Evolutionary conservation across 2,888 invertebrate genomes (phyloP).

Genomic region (Noctua janthe): DNA sequence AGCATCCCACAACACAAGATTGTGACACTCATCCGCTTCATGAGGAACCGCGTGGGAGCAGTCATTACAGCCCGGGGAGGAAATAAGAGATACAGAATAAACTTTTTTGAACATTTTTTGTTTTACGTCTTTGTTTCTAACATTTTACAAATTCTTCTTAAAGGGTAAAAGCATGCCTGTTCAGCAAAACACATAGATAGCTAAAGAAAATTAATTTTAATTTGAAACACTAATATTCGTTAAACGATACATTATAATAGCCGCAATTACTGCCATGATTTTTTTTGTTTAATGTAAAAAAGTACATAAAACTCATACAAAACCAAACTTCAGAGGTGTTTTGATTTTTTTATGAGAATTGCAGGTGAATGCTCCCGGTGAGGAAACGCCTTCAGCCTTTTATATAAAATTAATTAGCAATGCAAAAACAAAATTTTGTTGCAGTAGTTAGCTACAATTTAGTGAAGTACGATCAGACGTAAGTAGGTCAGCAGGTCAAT

Average conservation of each 20-base stretch:
- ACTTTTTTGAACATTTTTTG: too few species aligned
- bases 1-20: too few species aligned
- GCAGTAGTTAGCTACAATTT: conserved; percentile 7
- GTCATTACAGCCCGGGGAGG: too few species aligned
- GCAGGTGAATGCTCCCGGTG: too few species aligned
- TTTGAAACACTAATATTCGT: not conserved
- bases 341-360: not conserved
- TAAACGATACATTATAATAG: not conserved
- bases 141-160: too few species aligned
- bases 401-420: not conserved
- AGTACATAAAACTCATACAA: not conserved
- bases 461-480: not conserved
- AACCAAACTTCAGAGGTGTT: not conserved
- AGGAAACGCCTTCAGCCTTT: not conserved
- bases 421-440: not conserved
- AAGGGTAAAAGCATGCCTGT: too few species aligned
- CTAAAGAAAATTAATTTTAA: not conserved
- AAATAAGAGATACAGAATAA: too few species aligned
- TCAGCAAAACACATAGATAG: too few species aligned
- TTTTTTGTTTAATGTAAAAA: not conserved
- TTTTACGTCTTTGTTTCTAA: too few species aligned
- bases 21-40: too few species aligned
- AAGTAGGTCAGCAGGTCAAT: conserved; percentile 36
- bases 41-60: too few species aligned
- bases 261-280: too few species aligned